Percentiles rank a stretch among this genome's conserved stretches.
These are phyloP conservation scores for Sycophila texana DNA, from an alignment of 2,888 invertebrate species.

Conservation along the genomic window DNA sequence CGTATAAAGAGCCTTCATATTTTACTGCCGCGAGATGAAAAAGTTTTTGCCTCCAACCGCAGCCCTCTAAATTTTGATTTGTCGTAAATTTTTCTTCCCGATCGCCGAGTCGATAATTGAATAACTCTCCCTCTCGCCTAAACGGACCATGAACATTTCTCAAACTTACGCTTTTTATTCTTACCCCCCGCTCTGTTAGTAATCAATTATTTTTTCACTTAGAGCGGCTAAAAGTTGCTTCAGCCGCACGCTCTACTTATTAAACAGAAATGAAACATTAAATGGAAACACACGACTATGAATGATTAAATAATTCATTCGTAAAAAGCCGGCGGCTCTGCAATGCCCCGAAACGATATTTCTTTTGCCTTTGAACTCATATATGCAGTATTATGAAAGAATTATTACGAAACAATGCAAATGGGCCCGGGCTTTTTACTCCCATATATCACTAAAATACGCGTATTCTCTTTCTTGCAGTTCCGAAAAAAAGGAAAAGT, in stretches of 20 bases:
- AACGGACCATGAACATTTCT: neutral
- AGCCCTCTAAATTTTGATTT: constrained; percentile 36
- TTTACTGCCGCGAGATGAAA: constrained; percentile 32
- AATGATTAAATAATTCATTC: constrained; percentile 31
- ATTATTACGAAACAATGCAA: constrained; percentile 55
- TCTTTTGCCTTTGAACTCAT: constrained; percentile 46
- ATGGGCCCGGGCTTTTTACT: constrained; percentile 35
- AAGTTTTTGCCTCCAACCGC: constrained; percentile 16
- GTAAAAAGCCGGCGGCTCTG: constrained; percentile 7
- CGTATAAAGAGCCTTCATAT: constrained; percentile 32
- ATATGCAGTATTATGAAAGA: constrained; percentile 35
- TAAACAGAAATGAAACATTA: too few relatives aligned
- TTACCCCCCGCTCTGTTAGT: too few relatives aligned
- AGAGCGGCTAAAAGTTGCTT: too few relatives aligned
- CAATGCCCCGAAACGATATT: constrained; percentile 33
- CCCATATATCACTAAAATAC: constrained; percentile 49
- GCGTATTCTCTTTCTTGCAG: constrained; percentile 47
- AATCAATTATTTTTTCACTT: too few relatives aligned
- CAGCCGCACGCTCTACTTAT: too few relatives aligned
- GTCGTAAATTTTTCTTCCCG: constrained; percentile 22
- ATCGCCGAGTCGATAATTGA: constrained; percentile 28
- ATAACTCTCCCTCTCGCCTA: neutral
- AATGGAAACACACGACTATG: too few relatives aligned
- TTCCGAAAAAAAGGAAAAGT: constrained; percentile 45
- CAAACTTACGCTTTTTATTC: too few relatives aligned